phyloP scores from a whole-genome alignment of 2,888 invertebrate genomes.

The Cyclophora albipunctata region DNA sequence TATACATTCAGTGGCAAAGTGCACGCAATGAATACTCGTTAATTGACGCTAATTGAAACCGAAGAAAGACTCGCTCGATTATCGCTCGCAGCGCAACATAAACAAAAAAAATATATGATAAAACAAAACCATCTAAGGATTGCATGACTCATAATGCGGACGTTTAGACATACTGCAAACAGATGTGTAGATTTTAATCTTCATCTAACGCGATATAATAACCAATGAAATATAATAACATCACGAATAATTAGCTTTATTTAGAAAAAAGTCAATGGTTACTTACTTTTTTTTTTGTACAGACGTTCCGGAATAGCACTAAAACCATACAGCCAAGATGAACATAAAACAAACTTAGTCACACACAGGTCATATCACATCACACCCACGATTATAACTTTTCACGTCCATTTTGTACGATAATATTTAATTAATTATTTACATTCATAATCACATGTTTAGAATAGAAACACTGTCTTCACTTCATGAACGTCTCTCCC shows the following conservation, averaged over 20 bases:
- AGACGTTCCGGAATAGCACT: constrained; percentile 19
- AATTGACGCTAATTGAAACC: constrained; percentile 33
- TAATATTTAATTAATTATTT: constrained; percentile 53
- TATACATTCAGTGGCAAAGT: constrained; percentile 10
- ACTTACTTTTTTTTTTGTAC: constrained; percentile 22
- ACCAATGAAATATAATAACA: constrained; percentile 1
- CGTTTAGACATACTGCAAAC: constrained; percentile 6
- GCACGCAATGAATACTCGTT: constrained; percentile 13
- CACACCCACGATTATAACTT: constrained; percentile 49
- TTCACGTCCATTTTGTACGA: constrained; percentile 60
- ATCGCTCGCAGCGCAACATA: constrained; percentile 20
- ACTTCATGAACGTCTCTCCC: constrained; percentile 4
- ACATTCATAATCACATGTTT: constrained; percentile 62
- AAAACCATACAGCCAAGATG: constrained; percentile 16
- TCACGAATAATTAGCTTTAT: neutral
- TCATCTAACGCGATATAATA: neutral
- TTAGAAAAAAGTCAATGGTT: constrained; percentile 14
- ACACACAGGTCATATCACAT: constrained; percentile 31
- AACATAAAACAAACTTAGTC: constrained; percentile 28
- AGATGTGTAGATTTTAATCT: constrained; percentile 5
- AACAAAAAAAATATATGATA: constrained; percentile 28
- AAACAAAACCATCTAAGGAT: constrained; percentile 14
- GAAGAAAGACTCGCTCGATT: constrained; percentile 19
- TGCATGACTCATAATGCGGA: constrained; percentile 9
- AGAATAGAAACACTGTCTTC: constrained; percentile 25